Base-by-base conservation (phyloP, 2,888 invertebrate species). In the Petrolisthes cinctipes region DNA sequence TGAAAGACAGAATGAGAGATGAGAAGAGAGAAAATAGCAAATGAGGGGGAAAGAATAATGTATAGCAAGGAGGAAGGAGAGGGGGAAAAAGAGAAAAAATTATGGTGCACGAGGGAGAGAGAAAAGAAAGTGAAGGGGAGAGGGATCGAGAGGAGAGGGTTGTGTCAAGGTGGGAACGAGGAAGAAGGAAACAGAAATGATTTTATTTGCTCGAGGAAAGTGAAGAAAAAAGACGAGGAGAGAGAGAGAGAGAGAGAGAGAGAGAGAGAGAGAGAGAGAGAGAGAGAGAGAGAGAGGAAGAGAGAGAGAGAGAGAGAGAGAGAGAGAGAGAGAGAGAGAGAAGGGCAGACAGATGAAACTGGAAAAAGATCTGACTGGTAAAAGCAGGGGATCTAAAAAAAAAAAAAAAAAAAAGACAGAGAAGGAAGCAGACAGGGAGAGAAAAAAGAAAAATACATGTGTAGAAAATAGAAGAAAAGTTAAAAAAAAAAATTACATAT, bases 261-360 rank as follows among this genome's bases (percentile, higher is more conserved):
- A 61, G 61, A 20, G n/a, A 20, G 61, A 61, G 56, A 81, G 23
- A 23, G 61, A n/a, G 56, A 61, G 20, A 61, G 61, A 14, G 81
- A 61, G 81, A 61, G 61, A 66, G 37, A 81, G 66, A 66, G 81
- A 66, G 61, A 61, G 66, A 66, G 37, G 5, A n/a, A 61, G 4
- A 37, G 81, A 81, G 57, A 81, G 66, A 61, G 23, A 81, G 81
- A 61, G 61, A 81, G 81, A 81, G 57, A 83, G 20, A 82, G n/a
- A 7, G 23, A 57, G 23, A 82, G 14, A 51, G 51, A 61, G 68
- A 82, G 14, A 57, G 11, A 83, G 11, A 14, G 54, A 83, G 51
- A 54, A 73, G 23, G 54, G 66, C 14, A 14, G 37, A 56, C 51
- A 66, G 51, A 53, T 56, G 53, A 37, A 68, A 14, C 4, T 4